Evolutionary conservation across 2,797 vertebrate genomes (phyloP).

Genomic region (Enteromius trimaculatus): DNA sequence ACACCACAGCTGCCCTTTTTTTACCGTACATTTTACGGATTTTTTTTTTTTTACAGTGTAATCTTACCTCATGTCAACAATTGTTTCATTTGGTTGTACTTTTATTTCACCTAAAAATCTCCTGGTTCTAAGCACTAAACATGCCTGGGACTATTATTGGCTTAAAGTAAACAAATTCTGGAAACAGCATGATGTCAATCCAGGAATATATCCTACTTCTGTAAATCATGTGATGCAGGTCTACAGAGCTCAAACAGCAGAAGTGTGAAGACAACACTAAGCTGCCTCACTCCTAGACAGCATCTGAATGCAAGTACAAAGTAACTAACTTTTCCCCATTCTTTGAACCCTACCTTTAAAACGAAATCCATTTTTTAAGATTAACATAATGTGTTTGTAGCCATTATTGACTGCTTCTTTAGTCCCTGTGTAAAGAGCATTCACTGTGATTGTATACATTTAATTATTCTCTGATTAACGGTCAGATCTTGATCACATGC

Average conservation of each 20-base stretch:
- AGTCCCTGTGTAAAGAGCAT: not conserved
- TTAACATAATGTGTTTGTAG: not conserved
- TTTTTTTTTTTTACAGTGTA: too few relatives aligned
- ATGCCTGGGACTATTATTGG: not conserved
- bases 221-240: conserved; percentile 11
- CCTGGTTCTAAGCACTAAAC: conserved; percentile 1
- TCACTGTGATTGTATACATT: not conserved
- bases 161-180: not conserved
- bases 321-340: not conserved
- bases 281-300: not conserved
- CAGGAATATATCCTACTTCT: conserved; percentile 34
- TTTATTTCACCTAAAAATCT: not conserved
- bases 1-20: too few relatives aligned
- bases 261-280: not conserved
- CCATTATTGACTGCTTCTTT: not conserved
- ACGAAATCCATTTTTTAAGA: not conserved
- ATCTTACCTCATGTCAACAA: not conserved
- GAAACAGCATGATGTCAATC: conserved; percentile 13
- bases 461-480: conserved; percentile 14
- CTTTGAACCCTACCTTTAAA: not conserved
- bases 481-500: not conserved
- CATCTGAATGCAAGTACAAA: not conserved
- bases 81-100: not conserved
- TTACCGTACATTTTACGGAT: too few relatives aligned
- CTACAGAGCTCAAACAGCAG: conserved; percentile 15